Evolutionary conservation across 2,797 vertebrate genomes (phyloP).

Genomic region (Bradypus variegatus): DNA sequence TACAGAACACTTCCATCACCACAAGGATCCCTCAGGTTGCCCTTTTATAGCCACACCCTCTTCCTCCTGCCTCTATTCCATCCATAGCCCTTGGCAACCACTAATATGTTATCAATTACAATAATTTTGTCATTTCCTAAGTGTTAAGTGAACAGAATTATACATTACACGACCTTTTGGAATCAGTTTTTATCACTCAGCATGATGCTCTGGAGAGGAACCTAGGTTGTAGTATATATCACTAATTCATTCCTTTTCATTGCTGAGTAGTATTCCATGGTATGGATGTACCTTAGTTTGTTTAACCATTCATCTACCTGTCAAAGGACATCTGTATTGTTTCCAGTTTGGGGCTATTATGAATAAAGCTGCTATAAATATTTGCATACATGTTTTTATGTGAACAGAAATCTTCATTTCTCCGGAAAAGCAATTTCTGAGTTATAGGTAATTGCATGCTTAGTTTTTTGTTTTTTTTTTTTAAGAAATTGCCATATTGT

Average conservation of each 20-base stretch:
- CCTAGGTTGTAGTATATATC: too few relatives aligned
- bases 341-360: neutral
- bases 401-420: neutral
- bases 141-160: neutral
- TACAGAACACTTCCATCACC: neutral
- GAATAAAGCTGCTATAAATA: neutral
- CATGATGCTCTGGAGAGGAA: too few relatives aligned
- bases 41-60: neutral
- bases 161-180: neutral
- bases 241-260: too few relatives aligned
- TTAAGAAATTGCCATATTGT: neutral
- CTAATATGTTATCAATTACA: neutral
- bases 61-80: neutral
- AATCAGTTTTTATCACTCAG: neutral
- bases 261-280: neutral
- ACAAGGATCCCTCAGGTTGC: neutral
- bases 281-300: neutral
- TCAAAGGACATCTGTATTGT: too few relatives aligned
- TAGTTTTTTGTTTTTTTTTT: too few relatives aligned
- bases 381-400: neutral
- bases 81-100: neutral
- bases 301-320: too few relatives aligned
- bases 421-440: neutral
- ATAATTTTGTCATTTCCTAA: neutral
- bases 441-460: neutral